Evolutionary conservation across 2,888 invertebrate genomes (phyloP).

Genomic region (Machimus atricapillus): DNA sequence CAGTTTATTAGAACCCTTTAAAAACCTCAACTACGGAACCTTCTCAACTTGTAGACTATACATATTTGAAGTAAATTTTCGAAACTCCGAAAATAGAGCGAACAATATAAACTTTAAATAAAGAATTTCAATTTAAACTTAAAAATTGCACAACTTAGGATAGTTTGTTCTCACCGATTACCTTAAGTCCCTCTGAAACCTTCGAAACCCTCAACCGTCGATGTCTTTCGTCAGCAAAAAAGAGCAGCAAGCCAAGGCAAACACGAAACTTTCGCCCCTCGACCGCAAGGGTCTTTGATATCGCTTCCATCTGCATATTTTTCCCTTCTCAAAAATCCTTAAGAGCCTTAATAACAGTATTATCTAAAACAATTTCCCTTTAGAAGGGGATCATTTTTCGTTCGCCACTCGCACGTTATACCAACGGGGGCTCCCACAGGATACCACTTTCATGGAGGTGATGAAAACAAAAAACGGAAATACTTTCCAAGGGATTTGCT

Average conservation of each 20-base stretch:
- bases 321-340: background rate
- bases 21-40: too few species aligned
- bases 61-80: too few species aligned
- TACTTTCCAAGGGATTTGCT: background rate
- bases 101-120: background rate
- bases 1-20: too few species aligned
- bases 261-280: background rate
- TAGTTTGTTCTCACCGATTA: background rate
- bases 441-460: background rate
- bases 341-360: background rate
- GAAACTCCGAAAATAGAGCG: background rate
- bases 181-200: background rate
- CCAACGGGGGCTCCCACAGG: background rate
- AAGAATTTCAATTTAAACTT: background rate
- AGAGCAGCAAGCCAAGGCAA: background rate
- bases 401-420: background rate
- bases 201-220: background rate
- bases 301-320: background rate
- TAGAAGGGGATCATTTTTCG: background rate
- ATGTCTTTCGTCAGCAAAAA: background rate
- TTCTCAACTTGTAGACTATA: too few species aligned
- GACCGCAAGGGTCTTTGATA: background rate
- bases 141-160: background rate
- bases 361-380: conserved; percentile 11
- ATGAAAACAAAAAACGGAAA: background rate